phyloP scores from a whole-genome alignment of 1,140 invertebrate species.

The Lamellibrachia luymesi region DNA sequence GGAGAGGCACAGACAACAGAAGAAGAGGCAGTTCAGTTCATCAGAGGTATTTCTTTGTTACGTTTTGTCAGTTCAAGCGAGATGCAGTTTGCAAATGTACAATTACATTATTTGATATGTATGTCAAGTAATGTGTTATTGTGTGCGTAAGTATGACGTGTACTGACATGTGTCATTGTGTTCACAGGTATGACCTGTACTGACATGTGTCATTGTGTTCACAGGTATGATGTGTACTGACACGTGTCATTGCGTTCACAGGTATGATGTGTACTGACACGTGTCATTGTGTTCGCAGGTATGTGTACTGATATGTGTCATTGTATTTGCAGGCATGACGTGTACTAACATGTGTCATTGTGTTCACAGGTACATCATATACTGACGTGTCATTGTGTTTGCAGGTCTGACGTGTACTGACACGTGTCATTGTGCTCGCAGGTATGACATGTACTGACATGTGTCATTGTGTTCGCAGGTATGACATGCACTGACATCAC shows the following conservation, averaged over 20 bases:
- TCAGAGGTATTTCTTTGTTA: not conserved
- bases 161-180: not conserved
- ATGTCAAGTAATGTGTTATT: too few relatives aligned
- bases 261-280: not conserved
- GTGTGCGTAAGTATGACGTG: too few relatives aligned
- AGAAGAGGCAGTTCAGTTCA: not conserved
- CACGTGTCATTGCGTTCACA: not conserved
- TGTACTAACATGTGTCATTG: not conserved
- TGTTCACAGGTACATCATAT: too few relatives aligned
- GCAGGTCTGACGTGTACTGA: not conserved
- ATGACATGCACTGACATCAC: not conserved
- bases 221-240: not conserved
- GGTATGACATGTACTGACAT: not conserved
- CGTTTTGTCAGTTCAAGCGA: too few relatives aligned
- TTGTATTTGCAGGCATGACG: too few relatives aligned
- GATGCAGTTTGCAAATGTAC: too few relatives aligned
- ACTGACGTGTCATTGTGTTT: not conserved
- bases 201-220: too few relatives aligned
- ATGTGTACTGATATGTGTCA: too few relatives aligned
- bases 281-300: too few relatives aligned
- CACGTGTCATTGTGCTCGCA: too few relatives aligned
- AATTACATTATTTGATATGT: too few relatives aligned
- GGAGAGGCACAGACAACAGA: not conserved
- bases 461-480: not conserved
- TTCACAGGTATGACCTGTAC: not conserved